Conservation (phyloP, 2,888 invertebrate species). For the Tipula lateralis region DNA sequence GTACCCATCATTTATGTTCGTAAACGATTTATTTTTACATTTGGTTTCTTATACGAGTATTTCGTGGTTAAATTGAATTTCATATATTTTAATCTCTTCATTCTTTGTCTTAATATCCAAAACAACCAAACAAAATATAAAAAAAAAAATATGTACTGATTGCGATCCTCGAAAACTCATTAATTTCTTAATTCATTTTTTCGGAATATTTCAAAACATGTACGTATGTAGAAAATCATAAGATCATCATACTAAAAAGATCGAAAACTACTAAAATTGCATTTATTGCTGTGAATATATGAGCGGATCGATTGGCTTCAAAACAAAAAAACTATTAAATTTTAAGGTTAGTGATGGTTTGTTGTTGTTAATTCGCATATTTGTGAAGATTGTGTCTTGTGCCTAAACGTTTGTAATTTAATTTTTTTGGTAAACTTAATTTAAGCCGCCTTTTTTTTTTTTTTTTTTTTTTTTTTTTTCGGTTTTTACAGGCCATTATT, state of each 20-base stretch:
- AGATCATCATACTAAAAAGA: slow-evolving; percentile 9
- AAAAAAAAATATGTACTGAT: background rate
- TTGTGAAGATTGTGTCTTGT: background rate
- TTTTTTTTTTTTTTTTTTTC: too few relatives aligned
- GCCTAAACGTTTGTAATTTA: background rate
- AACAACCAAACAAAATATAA: background rate
- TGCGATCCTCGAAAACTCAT: slow-evolving; percentile 24
- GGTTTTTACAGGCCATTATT: too few relatives aligned
- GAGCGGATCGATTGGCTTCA: background rate
- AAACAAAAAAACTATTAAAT: background rate
- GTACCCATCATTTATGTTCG: background rate
- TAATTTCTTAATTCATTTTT: slow-evolving; percentile 24
- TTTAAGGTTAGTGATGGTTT: background rate
- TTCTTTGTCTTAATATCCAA: background rate
- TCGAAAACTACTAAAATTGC: background rate
- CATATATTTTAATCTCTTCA: background rate
- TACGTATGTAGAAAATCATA: background rate
- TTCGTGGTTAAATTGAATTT: slow-evolving; percentile 19
- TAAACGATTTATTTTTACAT: background rate
- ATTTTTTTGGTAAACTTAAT: background rate
- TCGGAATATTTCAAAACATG: background rate
- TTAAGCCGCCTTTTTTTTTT: too few relatives aligned
- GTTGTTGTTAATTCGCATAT: background rate
- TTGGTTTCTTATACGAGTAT: background rate
- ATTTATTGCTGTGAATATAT: background rate